Evolutionary conservation across 2,797 vertebrate genomes (phyloP).

Genomic region (Pseudochirops corinnae): DNA sequence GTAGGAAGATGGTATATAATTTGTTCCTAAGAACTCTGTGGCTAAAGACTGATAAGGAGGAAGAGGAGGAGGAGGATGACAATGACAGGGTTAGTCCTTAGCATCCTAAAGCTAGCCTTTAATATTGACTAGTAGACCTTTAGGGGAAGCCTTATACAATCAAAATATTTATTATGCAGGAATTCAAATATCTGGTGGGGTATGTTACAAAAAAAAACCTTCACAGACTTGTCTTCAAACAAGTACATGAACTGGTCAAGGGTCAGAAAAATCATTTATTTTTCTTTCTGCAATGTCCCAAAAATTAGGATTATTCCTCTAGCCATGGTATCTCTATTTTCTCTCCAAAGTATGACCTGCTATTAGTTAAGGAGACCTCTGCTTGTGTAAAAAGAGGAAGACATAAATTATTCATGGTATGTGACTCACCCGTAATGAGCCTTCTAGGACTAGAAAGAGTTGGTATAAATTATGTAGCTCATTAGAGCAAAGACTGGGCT

Average conservation of each 20-base stretch:
- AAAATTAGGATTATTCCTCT: neutral
- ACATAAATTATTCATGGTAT: neutral
- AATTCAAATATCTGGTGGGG: neutral
- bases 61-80: conserved; percentile 10
- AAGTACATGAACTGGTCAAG: neutral
- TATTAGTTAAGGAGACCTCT: conserved; percentile 35
- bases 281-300: conserved; percentile 29
- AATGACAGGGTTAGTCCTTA: neutral
- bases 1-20: neutral
- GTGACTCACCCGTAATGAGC: neutral
- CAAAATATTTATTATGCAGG: neutral
- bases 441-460: conserved; percentile 20
- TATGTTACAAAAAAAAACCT: conserved; percentile 10
- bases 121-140: neutral
- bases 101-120: conserved; percentile 39
- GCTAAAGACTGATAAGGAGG: conserved; percentile 13
- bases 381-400: neutral
- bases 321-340: neutral
- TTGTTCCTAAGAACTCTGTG: neutral
- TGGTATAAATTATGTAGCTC: neutral
- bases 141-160: neutral
- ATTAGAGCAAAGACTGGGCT: accelerated
- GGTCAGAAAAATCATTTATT: neutral
- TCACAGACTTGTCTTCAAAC: conserved; percentile 40
- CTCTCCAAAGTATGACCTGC: conserved; percentile 1